Percentiles rank a stretch among this genome's conserved stretches.
These are phyloP conservation scores for Noturus placidus DNA, from an alignment of 2,113 vertebrate species.

Conservation along the genomic window DNA sequence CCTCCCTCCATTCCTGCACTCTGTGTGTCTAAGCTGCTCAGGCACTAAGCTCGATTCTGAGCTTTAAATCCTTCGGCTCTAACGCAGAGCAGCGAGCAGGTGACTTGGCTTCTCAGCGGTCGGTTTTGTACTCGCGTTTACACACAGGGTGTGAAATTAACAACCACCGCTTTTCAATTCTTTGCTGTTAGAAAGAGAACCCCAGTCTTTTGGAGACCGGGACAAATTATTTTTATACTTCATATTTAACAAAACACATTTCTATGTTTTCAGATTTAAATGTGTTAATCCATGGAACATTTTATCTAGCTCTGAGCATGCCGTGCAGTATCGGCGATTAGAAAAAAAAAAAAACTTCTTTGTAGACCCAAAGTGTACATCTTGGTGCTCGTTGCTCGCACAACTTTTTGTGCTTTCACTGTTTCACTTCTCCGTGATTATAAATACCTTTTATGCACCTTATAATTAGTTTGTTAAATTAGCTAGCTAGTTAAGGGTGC, in stretches of 20 bases:
- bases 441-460: neutral
- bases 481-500: neutral
- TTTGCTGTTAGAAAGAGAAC: neutral
- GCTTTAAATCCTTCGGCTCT: neutral
- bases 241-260: neutral
- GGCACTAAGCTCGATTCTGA: constrained; percentile 4
- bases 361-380: neutral
- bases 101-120: neutral
- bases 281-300: neutral
- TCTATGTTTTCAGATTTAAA: neutral
- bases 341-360: too few relatives aligned
- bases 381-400: neutral
- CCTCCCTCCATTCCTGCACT: neutral
- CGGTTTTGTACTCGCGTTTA: neutral
- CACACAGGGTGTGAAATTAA: neutral
- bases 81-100: neutral
- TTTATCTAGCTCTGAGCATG: neutral
- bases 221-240: neutral
- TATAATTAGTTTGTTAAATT: neutral
- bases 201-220: neutral
- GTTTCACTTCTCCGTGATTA: neutral
- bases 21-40: constrained; percentile 20
- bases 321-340: neutral
- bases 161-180: neutral
- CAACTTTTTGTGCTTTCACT: neutral